Evolutionary conservation across 2,797 vertebrate species (phyloP), one percentile per base, ranked within the genome.

Genomic region (Sebastes miniatus): DNA sequence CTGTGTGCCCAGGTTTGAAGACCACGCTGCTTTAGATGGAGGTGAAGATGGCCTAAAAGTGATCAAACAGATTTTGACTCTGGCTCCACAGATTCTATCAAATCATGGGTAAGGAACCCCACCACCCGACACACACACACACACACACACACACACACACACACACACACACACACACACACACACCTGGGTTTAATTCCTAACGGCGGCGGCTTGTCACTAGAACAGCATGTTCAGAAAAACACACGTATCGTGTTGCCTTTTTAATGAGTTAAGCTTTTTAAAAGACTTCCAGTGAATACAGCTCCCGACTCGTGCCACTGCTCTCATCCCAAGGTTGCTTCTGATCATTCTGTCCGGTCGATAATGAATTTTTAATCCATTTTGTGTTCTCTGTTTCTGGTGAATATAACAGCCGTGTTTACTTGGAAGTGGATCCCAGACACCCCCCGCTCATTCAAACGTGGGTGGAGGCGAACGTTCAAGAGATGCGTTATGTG

Each of bases 361-460:
- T 54, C 56, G 32, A 70, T 83, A 39, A 91, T 88, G 65, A 34
- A 14, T 82, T 82, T 86, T 85, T n/a, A n/a, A 63, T 86, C 34
- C 13, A 22, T 77, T 64, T 52, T 79, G 47, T 73, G n/a, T 81
- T 76, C 29, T 74, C 29, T 74, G 69, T 20, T n/a, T 67, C 29
- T 6, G 54, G 24, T 63, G 50, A 69, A 86, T 66, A 77, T 6
- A 14, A 84, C 92, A 99, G 99, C 18, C 96, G 94, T 5, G 58
- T 98, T 79, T 99, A 98, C 94, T 93, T 99, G 82, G 99, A 99
- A 90, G 97, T 98, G 76, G 98, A 99, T 77, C 96, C 97, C 61
- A 96, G 96, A 27, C 98, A 99, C 75, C 97, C 97, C 16, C 71
- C 86, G 12, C 94, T 97, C 81, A 92, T 99, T 63, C 89, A 77